Conservation (phyloP, 2,113 vertebrate genomes). For the Kobus ellipsiprymnus region DNA sequence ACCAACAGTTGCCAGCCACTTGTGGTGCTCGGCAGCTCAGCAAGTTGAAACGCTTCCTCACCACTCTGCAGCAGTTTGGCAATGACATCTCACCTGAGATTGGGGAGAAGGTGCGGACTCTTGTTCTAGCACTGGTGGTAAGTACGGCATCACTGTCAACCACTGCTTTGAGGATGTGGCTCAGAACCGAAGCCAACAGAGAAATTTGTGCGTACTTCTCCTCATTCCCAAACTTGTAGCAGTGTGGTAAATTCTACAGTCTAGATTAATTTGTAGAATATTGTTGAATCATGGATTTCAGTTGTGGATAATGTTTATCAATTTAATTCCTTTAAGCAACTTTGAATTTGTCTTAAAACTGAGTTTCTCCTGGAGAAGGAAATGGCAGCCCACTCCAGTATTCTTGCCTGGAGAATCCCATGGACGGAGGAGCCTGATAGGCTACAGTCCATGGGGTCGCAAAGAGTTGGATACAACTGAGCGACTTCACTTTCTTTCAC, state of each 20-base stretch:
- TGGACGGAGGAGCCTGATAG: too few species aligned
- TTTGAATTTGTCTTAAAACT: not conserved
- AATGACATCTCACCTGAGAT: conserved; percentile 99
- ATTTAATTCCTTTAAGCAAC: conserved; percentile 29
- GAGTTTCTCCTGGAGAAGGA: not conserved
- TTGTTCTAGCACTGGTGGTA: conserved; percentile 96
- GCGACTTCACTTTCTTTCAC: too few species aligned
- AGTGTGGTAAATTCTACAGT: not conserved
- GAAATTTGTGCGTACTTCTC: not conserved
- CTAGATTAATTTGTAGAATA: not conserved
- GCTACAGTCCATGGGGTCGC: too few species aligned
- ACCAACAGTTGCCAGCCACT: conserved; percentile 97
- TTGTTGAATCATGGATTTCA: not conserved
- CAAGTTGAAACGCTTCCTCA: conserved; percentile 98
- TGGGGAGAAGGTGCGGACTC: conserved; percentile 95
- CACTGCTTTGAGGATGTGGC: not conserved
- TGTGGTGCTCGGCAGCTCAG: conserved; percentile 98
- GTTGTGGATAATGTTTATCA: not conserved
- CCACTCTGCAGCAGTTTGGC: conserved; percentile 98
- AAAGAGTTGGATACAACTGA: too few species aligned
- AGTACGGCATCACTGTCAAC: conserved; percentile 50
- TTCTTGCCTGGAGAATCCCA: too few species aligned
- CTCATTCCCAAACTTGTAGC: not conserved
- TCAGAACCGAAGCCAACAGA: not conserved
- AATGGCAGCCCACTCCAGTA: too few species aligned